phyloP scores from a whole-genome alignment of 2,888 invertebrate species.

The Lucinisca nassula region DNA sequence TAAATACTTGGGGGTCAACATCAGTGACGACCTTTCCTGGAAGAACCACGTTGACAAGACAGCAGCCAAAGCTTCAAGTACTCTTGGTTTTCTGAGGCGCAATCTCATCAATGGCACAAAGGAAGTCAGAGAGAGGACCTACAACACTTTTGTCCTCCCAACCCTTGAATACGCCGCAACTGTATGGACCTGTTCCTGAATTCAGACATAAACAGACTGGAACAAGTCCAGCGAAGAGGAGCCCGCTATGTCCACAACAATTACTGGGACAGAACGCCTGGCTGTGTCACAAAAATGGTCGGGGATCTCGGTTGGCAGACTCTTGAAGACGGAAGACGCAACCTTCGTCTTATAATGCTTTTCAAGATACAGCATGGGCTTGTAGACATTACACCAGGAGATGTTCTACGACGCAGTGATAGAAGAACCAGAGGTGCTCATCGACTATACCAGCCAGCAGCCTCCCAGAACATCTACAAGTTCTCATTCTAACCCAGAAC shows the following conservation, averaged over 20 bases:
- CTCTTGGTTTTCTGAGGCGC: background rate
- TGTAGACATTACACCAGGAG: background rate
- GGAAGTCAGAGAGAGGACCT: background rate
- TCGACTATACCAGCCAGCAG: background rate
- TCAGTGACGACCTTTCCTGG: background rate
- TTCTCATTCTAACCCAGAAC: background rate
- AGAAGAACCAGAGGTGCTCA: background rate
- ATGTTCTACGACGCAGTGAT: background rate
- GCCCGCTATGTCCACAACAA: background rate
- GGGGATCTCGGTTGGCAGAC: background rate
- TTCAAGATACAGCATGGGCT: background rate
- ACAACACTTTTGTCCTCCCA: constrained; percentile 12
- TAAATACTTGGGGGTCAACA: background rate
- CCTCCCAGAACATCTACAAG: background rate
- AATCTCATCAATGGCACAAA: constrained; percentile 1
- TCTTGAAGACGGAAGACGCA: background rate
- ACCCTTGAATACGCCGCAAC: too few species aligned
- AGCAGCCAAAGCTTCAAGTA: background rate
- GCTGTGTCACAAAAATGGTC: background rate
- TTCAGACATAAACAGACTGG: too few species aligned
- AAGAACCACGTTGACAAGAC: background rate
- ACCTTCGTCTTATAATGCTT: background rate
- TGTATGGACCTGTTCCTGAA: too few species aligned
- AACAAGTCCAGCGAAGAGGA: background rate
- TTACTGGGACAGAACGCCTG: background rate